Conservation (phyloP, 2,113 vertebrate genomes). For the Alosa alosa region DNA sequence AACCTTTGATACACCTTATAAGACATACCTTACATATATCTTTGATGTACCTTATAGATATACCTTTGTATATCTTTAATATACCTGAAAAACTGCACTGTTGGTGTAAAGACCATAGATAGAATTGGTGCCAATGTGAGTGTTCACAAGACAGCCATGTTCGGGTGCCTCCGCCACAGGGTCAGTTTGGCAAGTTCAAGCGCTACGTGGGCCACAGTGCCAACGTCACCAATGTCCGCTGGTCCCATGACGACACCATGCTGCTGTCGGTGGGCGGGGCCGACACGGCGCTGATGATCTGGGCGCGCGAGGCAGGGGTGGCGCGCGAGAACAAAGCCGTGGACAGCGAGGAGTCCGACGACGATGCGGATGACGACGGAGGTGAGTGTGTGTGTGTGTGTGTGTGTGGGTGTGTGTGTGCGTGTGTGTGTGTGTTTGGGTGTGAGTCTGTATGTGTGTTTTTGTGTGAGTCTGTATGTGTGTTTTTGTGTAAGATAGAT, state of each 20-base stretch:
- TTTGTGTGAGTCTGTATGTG: too few relatives aligned
- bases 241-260: conserved; percentile 88
- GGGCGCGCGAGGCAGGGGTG: conserved; percentile 85
- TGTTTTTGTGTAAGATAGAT: neutral
- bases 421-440: neutral
- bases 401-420: neutral
- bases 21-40: too few relatives aligned
- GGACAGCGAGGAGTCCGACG: conserved; percentile 95
- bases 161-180: conserved; percentile 65
- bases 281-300: conserved; percentile 94
- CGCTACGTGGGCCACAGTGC: conserved; percentile 94
- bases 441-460: too few relatives aligned
- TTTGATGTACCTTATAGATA: too few relatives aligned
- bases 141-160: neutral
- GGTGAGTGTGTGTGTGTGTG: conserved; percentile 67
- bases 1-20: too few relatives aligned
- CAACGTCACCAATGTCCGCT: conserved; percentile 90
- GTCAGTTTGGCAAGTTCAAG: conserved; percentile 88
- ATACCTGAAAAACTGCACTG: too few relatives aligned
- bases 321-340: conserved; percentile 86
- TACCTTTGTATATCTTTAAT: too few relatives aligned
- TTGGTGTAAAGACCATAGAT: too few relatives aligned
- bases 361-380: conserved; percentile 92
- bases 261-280: conserved; percentile 92
- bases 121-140: neutral